Percentiles rank a stretch among this genome's conserved stretches.
phyloP scores from a whole-genome alignment of 2,797 vertebrate species.

The Rhinophrynus dorsalis region DNA sequence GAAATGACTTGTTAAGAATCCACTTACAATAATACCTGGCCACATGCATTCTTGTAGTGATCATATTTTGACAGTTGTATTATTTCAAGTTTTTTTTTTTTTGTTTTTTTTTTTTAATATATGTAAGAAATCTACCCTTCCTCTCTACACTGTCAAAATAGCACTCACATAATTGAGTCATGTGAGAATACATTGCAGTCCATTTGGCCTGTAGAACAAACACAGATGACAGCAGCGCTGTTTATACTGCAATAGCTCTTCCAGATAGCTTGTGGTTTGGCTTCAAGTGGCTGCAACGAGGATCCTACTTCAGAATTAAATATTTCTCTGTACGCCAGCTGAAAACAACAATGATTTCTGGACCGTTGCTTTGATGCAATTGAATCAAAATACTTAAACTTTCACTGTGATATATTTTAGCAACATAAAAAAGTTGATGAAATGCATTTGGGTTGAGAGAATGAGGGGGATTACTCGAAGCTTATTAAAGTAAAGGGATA shows the following conservation, averaged over 20 bases:
- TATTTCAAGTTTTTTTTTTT: background rate
- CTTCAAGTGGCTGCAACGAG: background rate
- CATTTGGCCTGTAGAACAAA: background rate
- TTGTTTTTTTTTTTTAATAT: background rate
- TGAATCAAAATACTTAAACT: too few species aligned
- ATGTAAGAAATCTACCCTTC: background rate
- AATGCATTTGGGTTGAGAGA: background rate
- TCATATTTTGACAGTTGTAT: background rate
- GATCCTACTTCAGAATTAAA: background rate
- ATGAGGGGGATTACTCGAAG: background rate
- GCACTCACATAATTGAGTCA: background rate
- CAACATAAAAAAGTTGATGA: background rate
- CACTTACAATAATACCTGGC: background rate
- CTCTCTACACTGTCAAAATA: background rate
- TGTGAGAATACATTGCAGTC: background rate
- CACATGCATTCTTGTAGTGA: background rate
- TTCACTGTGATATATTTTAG: too few species aligned
- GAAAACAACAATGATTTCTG: background rate
- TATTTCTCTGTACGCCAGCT: background rate
- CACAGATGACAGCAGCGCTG: background rate
- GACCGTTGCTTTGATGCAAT: background rate
- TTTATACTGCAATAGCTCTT: background rate
- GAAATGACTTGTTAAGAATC: background rate
- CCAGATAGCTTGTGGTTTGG: constrained; percentile 14
- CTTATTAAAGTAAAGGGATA: background rate